A percentile compares a stretch with the other conserved stretches of the same genome.
These are phyloP conservation scores for Elaphurus davidianus DNA, from an alignment of 2,113 vertebrate species.

Conservation along the genomic window DNA sequence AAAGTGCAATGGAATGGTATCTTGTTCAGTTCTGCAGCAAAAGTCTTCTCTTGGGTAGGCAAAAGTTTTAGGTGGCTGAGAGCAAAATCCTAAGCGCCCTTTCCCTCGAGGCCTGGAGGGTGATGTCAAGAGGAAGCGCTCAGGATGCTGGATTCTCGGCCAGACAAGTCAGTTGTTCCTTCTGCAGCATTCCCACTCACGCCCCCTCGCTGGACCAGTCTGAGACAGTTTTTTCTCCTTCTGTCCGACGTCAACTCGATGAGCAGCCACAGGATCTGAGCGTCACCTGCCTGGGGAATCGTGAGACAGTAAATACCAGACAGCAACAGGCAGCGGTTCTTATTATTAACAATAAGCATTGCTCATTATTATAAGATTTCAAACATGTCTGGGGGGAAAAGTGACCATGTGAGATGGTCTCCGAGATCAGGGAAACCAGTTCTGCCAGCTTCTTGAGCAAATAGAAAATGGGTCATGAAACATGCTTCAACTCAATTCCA, in stretches of 20 bases:
- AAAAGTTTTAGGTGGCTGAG: background rate
- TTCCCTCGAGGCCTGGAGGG: background rate
- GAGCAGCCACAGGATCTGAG: constrained; percentile 12
- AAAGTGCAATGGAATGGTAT: background rate
- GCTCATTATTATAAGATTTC: background rate
- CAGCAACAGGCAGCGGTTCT: background rate
- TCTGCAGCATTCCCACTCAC: background rate
- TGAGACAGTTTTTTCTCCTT: background rate
- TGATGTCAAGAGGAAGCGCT: background rate
- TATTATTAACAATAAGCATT: background rate
- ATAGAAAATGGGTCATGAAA: constrained; percentile 28
- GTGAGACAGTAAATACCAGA: constrained; percentile 10
- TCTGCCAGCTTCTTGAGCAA: constrained; percentile 42
- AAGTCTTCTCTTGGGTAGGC: background rate
- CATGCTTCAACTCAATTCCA: background rate
- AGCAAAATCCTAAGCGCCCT: background rate
- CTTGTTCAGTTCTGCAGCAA: background rate
- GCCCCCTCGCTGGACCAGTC: background rate
- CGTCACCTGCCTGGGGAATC: constrained; percentile 53
- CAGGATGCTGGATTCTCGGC: background rate
- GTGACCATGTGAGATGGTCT: constrained; percentile 4
- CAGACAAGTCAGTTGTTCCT: background rate
- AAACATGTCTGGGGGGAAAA: background rate
- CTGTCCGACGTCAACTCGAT: background rate
- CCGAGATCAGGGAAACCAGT: constrained; percentile 46